phyloP scores from a whole-genome alignment of 2,888 invertebrate species.

The Scaptomyza caliginosa region DNA sequence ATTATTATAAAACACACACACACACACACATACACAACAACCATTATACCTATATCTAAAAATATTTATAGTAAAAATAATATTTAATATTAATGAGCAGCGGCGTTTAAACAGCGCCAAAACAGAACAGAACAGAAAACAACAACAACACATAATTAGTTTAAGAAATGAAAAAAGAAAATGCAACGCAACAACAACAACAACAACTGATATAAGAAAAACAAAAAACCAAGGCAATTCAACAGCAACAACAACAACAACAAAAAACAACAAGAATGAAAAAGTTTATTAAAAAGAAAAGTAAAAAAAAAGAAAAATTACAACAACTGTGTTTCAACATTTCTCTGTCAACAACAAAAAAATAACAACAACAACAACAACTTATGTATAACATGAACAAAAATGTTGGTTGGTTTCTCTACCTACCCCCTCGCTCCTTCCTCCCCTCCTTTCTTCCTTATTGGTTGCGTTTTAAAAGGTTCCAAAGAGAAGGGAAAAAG shows the following conservation, averaged over 20 bases:
- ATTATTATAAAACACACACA: slow-evolving; percentile 19
- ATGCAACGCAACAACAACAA: slow-evolving; percentile 45
- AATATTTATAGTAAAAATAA: slow-evolving; percentile 70
- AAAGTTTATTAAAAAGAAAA: slow-evolving; percentile 58
- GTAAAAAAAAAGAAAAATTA: slow-evolving; percentile 40
- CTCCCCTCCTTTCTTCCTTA: no score
- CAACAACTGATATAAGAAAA: slow-evolving; percentile 30
- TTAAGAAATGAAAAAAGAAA: slow-evolving; percentile 30
- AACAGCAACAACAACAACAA: slow-evolving; percentile 38
- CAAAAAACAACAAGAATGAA: slow-evolving; percentile 33
- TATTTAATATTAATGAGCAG: slow-evolving; percentile 65
- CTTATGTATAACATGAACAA: not conserved
- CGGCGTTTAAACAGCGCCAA: slow-evolving; percentile 15
- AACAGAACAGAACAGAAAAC: slow-evolving; percentile 10
- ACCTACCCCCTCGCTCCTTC: no score
- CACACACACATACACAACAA: slow-evolving; percentile 23
- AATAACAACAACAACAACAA: not conserved
- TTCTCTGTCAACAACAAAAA: slow-evolving; percentile 2
- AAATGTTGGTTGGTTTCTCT: not conserved
- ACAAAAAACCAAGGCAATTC: slow-evolving; percentile 26
- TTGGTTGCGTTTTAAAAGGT: no score
- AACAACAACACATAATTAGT: slow-evolving; percentile 26
- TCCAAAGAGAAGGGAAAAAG: not conserved
- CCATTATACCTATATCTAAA: slow-evolving; percentile 55
- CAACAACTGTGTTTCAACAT: slow-evolving; percentile 45